Percentiles rank a stretch among this genome's conserved stretches.
Conservation (phyloP, 1,140 invertebrate species). For the Battus philenor region DNA sequence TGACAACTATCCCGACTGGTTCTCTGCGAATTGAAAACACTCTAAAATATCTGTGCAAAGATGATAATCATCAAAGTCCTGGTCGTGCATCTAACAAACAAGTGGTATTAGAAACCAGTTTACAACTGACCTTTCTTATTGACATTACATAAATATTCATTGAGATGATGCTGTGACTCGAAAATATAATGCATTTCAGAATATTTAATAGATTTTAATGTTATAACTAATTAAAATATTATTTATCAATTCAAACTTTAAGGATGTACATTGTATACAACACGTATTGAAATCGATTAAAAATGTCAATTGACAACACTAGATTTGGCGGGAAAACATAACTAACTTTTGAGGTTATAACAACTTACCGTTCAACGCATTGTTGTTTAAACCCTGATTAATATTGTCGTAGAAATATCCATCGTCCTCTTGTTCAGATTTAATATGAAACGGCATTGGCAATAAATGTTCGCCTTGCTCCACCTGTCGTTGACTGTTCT, state of each 20-base stretch:
- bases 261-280: background rate
- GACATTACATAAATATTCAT: slow-evolving; percentile 16
- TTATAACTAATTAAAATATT: slow-evolving; percentile 4
- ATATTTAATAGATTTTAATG: slow-evolving; percentile 6
- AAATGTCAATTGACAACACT: no score
- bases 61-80: background rate
- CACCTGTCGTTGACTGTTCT: slow-evolving; percentile 25
- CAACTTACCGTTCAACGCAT: slow-evolving; percentile 48
- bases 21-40: no score
- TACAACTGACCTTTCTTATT: slow-evolving; percentile 9
- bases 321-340: no score
- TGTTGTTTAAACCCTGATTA: slow-evolving; percentile 31
- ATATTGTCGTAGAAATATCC: slow-evolving; percentile 59
- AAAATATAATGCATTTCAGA: background rate
- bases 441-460: slow-evolving; percentile 59
- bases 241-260: background rate
- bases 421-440: slow-evolving; percentile 62
- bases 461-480: slow-evolving; percentile 40
- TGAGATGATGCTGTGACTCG: background rate
- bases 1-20: slow-evolving; percentile 9
- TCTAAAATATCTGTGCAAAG: background rate
- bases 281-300: no score
- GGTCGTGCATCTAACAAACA: background rate
- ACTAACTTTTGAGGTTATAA: no score
- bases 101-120: slow-evolving; percentile 14